Evolutionary conservation across 2,113 vertebrate genomes (phyloP).

Genomic region (Mastomys natalensis): DNA sequence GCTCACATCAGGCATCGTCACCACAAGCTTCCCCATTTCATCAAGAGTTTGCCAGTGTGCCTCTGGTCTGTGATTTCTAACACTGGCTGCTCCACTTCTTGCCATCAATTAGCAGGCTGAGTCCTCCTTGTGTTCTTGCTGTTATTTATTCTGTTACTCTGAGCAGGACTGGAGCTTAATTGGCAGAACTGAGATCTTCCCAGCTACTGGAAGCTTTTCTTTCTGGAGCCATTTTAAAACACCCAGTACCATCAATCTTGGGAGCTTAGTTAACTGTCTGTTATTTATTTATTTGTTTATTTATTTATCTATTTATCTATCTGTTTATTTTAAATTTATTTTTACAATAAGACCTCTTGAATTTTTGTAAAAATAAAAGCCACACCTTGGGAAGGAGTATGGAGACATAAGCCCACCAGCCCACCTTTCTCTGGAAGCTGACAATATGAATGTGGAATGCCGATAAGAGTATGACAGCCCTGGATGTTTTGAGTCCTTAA

Average conservation of each 20-base stretch:
- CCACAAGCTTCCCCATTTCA: not conserved
- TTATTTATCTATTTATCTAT: too few species aligned
- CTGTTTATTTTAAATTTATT: not conserved
- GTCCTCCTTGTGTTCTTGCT: not conserved
- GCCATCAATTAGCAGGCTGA: not conserved
- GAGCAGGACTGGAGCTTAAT: slow-evolving; percentile 6
- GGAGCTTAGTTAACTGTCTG: not conserved
- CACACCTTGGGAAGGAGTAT: not conserved
- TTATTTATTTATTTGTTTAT: not conserved
- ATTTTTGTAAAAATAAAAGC: not conserved
- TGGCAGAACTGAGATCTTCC: not conserved
- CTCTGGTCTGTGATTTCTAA: not conserved
- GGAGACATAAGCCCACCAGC: not conserved
- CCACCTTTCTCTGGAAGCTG: not conserved
- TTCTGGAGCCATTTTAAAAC: not conserved
- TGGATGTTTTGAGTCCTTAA: not conserved
- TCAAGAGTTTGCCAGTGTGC: not conserved
- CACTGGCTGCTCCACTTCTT: not conserved
- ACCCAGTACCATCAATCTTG: not conserved
- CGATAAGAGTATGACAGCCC: not conserved
- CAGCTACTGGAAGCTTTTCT: not conserved
- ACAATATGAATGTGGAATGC: not conserved
- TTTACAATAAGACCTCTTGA: not conserved
- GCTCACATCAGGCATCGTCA: not conserved
- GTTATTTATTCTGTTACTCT: not conserved